Percentiles rank a stretch among this genome's conserved stretches.
Evolutionary conservation across 2,113 vertebrate genomes (phyloP).

Genomic region (Connochaetes taurinus): DNA sequence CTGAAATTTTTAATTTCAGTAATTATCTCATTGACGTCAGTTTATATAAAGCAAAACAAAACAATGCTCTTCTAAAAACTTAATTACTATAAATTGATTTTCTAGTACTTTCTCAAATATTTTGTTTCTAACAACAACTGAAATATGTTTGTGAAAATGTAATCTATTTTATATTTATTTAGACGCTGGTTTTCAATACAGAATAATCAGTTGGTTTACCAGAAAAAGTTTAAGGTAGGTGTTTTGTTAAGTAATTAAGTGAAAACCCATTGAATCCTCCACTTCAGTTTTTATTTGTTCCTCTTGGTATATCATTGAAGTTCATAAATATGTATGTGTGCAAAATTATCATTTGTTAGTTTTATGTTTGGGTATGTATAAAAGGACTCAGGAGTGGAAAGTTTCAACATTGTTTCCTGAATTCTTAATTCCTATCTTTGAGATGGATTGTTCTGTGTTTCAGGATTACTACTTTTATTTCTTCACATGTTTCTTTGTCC

Average conservation of each 20-base stretch:
- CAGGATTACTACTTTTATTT: background rate
- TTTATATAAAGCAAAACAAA: conserved; percentile 28
- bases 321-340: background rate
- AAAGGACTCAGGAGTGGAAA: background rate
- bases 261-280: background rate
- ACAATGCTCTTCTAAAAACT: conserved; percentile 24
- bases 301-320: background rate
- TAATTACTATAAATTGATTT: conserved; percentile 39
- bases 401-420: background rate
- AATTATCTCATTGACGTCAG: background rate
- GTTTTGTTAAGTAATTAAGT: conserved; percentile 9
- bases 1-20: conserved; percentile 42
- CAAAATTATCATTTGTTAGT: background rate
- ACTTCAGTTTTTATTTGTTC: background rate
- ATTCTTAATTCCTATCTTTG: conserved; percentile 3
- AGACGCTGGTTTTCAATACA: conserved; percentile 99
- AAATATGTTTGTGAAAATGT: conserved; percentile 39
- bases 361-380: background rate
- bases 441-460: background rate
- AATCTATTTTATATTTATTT: conserved; percentile 75
- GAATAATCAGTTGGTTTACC: conserved; percentile 98
- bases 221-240: conserved; percentile 99
- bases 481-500: background rate
- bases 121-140: background rate
- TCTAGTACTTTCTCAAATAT: conserved; percentile 45